phyloP scores from a whole-genome alignment of 2,113 vertebrate species.

The Neofelis nebulosa region DNA sequence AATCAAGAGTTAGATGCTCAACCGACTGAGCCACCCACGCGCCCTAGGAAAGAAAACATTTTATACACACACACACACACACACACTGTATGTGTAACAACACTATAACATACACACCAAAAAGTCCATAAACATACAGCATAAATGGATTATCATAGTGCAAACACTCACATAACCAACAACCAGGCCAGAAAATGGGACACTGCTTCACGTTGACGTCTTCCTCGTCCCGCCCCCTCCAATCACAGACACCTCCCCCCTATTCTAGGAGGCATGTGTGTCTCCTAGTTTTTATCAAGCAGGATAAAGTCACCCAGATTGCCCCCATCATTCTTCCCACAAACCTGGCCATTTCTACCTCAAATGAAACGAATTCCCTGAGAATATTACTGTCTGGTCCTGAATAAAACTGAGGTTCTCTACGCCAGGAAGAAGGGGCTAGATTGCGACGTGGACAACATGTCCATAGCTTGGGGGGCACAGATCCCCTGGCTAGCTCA shows the following conservation, averaged over 20 bases:
- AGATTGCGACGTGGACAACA: background rate
- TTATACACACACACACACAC: too few relatives aligned
- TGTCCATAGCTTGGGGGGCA: background rate
- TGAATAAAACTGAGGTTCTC: background rate
- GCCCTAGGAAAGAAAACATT: background rate
- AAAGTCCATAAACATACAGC: background rate
- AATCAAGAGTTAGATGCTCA: too few relatives aligned
- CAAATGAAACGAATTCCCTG: background rate
- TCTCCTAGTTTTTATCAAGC: background rate
- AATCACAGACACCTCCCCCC: background rate
- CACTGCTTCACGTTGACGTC: background rate
- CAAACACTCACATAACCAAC: background rate
- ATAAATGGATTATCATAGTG: background rate
- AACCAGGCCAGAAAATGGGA: background rate
- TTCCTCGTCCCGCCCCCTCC: background rate
- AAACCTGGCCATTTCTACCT: background rate
- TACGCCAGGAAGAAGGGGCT: too few relatives aligned
- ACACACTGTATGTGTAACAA: too few relatives aligned
- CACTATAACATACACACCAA: background rate
- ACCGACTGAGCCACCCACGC: too few relatives aligned
- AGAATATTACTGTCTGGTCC: background rate
- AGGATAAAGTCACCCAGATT: background rate
- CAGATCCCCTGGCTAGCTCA: background rate
- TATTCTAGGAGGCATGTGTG: accelerated
- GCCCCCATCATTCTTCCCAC: background rate